A percentile compares a stretch with the other conserved stretches of the same genome.
phyloP scores from a whole-genome alignment of 1,140 invertebrate species.

The Papilio polytes region DNA sequence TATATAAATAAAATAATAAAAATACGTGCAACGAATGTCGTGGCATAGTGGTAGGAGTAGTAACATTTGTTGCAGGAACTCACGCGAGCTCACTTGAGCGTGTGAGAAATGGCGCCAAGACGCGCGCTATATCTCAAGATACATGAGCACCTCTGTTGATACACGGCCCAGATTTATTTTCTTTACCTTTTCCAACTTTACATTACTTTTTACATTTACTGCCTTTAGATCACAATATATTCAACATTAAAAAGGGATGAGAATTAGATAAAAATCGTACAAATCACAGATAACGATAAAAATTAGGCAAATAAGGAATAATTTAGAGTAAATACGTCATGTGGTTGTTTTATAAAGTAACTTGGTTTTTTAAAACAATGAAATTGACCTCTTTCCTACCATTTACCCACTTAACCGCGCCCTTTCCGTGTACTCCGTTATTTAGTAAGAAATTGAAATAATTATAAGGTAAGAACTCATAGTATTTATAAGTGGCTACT shows the following conservation, averaged over 20 bases:
- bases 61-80: conserved; percentile 14
- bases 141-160: not conserved
- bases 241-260: not conserved
- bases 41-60: not conserved
- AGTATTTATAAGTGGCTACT: not conserved
- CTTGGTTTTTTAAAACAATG: not conserved
- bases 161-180: not conserved
- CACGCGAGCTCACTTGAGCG: conserved; percentile 2
- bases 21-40: not conserved
- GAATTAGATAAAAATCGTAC: too few relatives aligned
- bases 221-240: not conserved
- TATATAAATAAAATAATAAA: not conserved
- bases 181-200: not conserved
- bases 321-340: not conserved
- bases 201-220: not conserved
- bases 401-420: not conserved
- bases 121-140: conserved; percentile 3
- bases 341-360: not conserved
- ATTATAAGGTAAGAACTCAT: not conserved
- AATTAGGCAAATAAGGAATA: not conserved
- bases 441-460: not conserved
- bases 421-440: not conserved
- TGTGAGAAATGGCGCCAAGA: conserved; percentile 17
- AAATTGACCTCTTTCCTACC: not conserved
- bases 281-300: too few relatives aligned